Conservation (phyloP, 30 jellyfish, hydroid and myxozoan genomes). For the Sanderia malayensis region DNA sequence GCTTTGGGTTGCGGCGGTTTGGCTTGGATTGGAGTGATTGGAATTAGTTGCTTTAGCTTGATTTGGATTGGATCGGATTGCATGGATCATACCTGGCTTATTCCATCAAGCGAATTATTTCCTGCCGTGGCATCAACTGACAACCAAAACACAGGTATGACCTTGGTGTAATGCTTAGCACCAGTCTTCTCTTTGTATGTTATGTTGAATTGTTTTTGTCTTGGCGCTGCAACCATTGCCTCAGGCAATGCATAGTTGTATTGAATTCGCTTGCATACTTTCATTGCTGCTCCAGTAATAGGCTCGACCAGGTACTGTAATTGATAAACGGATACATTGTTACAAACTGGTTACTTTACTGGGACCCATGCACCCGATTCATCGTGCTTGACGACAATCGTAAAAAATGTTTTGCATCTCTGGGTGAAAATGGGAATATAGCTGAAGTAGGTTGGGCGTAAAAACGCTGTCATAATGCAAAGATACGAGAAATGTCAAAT, state of each 20-base stretch:
- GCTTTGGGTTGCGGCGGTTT: background rate
- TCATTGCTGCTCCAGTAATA: conserved; percentile 28
- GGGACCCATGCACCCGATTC: too few relatives aligned
- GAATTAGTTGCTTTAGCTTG: conserved; percentile 20
- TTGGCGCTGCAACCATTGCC: conserved; percentile 32
- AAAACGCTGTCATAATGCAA: too few relatives aligned
- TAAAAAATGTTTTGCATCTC: too few relatives aligned
- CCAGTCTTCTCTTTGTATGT: conserved; percentile 23
- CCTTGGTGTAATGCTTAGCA: conserved; percentile 8
- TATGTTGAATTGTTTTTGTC: conserved; percentile 50
- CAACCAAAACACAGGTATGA: conserved; percentile 51
- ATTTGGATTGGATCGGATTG: background rate
- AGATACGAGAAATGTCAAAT: too few relatives aligned
- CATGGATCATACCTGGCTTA: too few relatives aligned
- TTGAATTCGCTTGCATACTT: conserved; percentile 19
- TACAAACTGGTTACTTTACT: too few relatives aligned
- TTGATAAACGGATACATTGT: too few relatives aligned
- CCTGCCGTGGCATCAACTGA: conserved; percentile 12
- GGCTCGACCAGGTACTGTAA: conserved; percentile 60
- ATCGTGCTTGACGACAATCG: too few relatives aligned
- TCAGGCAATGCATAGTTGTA: conserved; percentile 34
- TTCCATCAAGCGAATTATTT: too few relatives aligned
- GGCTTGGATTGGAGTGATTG: background rate
- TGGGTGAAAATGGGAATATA: too few relatives aligned
- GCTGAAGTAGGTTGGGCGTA: too few relatives aligned